These are phyloP conservation scores for Porites rus DNA, from an alignment of 92 coral and sea anemone species.

Conservation along the genomic window DNA sequence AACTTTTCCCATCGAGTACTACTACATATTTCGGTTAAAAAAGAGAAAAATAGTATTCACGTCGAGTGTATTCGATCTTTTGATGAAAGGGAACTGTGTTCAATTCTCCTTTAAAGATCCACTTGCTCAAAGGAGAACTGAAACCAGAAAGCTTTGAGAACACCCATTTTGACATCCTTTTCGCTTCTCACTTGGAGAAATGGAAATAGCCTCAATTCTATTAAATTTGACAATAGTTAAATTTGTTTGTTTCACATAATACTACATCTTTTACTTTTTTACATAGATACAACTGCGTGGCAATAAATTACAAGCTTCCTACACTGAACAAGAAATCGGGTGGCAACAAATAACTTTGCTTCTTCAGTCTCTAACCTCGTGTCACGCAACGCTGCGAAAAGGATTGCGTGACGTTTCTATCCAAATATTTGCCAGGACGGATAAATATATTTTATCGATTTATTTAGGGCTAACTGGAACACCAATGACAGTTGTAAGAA, in stretches of 20 bases:
- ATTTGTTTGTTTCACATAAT: constrained; percentile 8
- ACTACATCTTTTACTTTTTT: constrained; percentile 31
- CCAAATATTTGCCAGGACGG: not conserved
- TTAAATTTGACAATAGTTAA: constrained; percentile 12
- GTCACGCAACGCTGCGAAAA: not conserved
- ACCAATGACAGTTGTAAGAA: not conserved
- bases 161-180: not conserved
- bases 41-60: too few relatives aligned
- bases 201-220: constrained; percentile 5
- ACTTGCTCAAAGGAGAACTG: too few relatives aligned
- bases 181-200: not conserved
- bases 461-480: not conserved
- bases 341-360: not conserved
- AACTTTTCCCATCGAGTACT: too few relatives aligned
- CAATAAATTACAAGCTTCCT: constrained; percentile 38
- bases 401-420: not conserved
- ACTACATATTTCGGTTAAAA: too few relatives aligned
- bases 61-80: too few relatives aligned
- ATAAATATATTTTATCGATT: not conserved
- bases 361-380: not conserved
- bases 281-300: constrained; percentile 29
- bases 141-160: too few relatives aligned
- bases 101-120: too few relatives aligned
- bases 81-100: too few relatives aligned
- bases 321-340: not conserved